phyloP scores from a whole-genome alignment of 2,113 vertebrate species.

The Zootoca vivipara region DNA sequence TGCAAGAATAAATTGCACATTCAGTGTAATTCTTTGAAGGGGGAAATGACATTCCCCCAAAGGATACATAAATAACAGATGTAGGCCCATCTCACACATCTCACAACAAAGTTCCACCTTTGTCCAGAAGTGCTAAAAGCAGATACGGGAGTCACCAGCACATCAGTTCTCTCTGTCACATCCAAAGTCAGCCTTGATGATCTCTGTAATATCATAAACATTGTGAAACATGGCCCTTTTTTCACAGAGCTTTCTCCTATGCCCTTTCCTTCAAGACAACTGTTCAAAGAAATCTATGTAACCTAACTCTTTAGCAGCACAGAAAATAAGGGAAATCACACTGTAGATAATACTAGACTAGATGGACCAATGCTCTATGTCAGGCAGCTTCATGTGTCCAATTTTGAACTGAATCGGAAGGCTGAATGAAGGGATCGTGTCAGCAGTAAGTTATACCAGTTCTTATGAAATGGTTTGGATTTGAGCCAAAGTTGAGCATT shows the following conservation, averaged over 20 bases:
- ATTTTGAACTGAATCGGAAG: too few species aligned
- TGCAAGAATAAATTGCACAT: background rate
- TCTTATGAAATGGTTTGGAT: background rate
- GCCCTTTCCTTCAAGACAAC: background rate
- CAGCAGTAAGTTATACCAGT: background rate
- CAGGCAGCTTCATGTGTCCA: too few species aligned
- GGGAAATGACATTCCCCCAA: background rate
- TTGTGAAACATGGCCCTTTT: background rate
- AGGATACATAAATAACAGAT: background rate
- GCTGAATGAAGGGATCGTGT: background rate
- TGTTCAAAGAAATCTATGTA: background rate
- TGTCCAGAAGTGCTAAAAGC: background rate
- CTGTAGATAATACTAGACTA: too few species aligned
- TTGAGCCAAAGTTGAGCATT: background rate
- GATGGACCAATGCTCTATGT: too few species aligned
- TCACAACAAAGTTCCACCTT: background rate
- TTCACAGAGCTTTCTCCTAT: background rate
- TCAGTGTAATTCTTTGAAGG: background rate
- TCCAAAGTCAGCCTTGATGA: background rate
- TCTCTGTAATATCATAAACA: background rate
- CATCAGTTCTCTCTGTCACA: background rate
- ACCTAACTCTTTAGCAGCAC: background rate
- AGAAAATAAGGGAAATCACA: too few species aligned
- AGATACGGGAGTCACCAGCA: background rate
- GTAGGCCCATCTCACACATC: background rate